A percentile compares a stretch with the other conserved stretches of the same genome.
Conservation (phyloP, 2,113 vertebrate species). For the Oryzias woworae region DNA sequence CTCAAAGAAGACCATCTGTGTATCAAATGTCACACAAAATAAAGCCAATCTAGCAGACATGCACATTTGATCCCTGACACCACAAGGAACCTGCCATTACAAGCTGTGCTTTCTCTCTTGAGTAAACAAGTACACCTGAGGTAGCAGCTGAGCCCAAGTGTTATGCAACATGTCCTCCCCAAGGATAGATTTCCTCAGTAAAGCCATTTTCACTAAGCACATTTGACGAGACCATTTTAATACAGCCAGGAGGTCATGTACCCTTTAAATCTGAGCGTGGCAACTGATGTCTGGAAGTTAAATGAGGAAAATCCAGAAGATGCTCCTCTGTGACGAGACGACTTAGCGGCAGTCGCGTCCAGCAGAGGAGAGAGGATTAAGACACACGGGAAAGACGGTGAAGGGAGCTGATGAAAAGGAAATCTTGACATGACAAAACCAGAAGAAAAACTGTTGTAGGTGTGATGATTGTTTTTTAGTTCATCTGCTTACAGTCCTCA, state of each 20-base stretch:
- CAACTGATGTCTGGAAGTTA: constrained; percentile 41
- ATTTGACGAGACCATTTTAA: constrained; percentile 53
- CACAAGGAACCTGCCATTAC: constrained; percentile 3
- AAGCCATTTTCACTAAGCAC: constrained; percentile 59
- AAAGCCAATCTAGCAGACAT: neutral
- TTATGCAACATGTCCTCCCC: constrained; percentile 59
- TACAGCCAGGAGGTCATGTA: constrained; percentile 27
- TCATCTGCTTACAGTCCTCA: too few relatives aligned
- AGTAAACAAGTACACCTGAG: constrained; percentile 32
- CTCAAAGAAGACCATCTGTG: constrained; percentile 5
- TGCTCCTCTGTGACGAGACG: neutral
- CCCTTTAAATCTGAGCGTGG: constrained; percentile 13
- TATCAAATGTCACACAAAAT: constrained; percentile 8
- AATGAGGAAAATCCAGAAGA: constrained; percentile 4
- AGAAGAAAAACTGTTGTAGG: neutral
- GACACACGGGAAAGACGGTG: neutral
- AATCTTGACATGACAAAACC: neutral
- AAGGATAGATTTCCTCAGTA: constrained; percentile 57
- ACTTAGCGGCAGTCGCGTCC: neutral
- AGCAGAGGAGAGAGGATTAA: neutral
- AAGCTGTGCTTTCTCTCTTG: neutral
- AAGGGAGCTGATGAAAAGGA: neutral
- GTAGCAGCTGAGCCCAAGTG: constrained; percentile 7
- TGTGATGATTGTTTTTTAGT: neutral
- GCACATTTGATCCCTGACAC: constrained; percentile 7